phyloP scores from a whole-genome alignment of 2,888 invertebrate genomes.

The Patella caerulea region DNA sequence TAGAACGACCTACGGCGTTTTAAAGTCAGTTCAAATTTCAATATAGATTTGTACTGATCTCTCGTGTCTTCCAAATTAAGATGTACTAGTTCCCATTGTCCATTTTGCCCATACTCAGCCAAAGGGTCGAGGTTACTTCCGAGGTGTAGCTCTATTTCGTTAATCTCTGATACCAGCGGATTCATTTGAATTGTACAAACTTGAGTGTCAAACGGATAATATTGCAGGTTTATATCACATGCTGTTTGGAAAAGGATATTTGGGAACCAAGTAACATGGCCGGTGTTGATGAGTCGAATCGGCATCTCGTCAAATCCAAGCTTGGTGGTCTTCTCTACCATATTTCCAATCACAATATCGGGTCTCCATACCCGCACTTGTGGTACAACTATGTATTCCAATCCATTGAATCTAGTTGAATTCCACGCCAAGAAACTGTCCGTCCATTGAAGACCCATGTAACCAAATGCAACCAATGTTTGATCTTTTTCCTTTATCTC shows the following conservation, averaged over 20 bases:
- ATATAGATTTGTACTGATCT: neutral
- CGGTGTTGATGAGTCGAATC: slow-evolving; percentile 17
- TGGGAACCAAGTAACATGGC: slow-evolving; percentile 23
- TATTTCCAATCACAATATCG: slow-evolving; percentile 26
- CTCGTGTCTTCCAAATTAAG: neutral
- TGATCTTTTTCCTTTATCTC: slow-evolving; percentile 19
- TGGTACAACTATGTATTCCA: slow-evolving; percentile 16
- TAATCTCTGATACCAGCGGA: neutral
- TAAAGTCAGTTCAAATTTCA: slow-evolving; percentile 21
- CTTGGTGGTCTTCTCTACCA: slow-evolving; percentile 15
- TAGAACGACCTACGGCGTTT: slow-evolving; percentile 30
- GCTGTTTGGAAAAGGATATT: slow-evolving; percentile 26
- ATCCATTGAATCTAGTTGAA: neutral
- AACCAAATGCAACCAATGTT: slow-evolving; percentile 11
- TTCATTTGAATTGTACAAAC: slow-evolving; percentile 15
- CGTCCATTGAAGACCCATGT: neutral
- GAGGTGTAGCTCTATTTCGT: slow-evolving; percentile 18
- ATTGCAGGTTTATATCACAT: slow-evolving; percentile 34
- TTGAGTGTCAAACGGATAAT: slow-evolving; percentile 36
- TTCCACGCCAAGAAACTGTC: slow-evolving; percentile 27
- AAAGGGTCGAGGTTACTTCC: neutral
- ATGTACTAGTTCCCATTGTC: slow-evolving; percentile 31
- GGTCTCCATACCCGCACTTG: slow-evolving; percentile 34
- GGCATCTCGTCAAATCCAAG: slow-evolving; percentile 21
- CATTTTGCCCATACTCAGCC: slow-evolving; percentile 20